Conservation (phyloP, 2,797 vertebrate species). For the Erpetoichthys calabaricus region DNA sequence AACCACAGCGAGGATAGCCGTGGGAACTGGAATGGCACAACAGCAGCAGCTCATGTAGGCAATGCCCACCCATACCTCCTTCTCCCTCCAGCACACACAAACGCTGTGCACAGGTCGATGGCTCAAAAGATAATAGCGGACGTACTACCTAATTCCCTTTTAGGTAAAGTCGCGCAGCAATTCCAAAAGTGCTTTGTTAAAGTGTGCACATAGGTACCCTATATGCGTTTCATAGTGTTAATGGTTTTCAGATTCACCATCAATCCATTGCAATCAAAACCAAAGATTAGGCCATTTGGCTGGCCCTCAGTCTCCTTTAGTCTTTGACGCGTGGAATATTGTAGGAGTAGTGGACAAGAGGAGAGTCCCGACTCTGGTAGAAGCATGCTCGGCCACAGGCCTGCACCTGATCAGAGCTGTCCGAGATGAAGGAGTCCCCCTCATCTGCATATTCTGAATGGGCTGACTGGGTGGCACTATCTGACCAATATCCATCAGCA, state of each 20-base stretch:
- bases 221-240: conserved; percentile 29
- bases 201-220: conserved; percentile 33
- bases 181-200: conserved; percentile 65
- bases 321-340: conserved; percentile 80
- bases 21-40: conserved; percentile 16
- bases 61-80: neutral
- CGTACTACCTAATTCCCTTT: conserved; percentile 56
- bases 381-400: conserved; percentile 88
- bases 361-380: conserved; percentile 85
- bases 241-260: conserved; percentile 24
- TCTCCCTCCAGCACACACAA: no score
- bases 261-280: conserved; percentile 14
- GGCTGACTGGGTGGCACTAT: conserved; percentile 72
- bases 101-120: conserved; percentile 32
- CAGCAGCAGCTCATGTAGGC: conserved; percentile 26
- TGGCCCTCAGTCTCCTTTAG: conserved; percentile 33
- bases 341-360: conserved; percentile 84
- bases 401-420: conserved; percentile 94
- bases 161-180: conserved; percentile 38
- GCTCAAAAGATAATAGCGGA: conserved; percentile 38
- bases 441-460: conserved; percentile 89
- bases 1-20: neutral
- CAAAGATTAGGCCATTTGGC: neutral
- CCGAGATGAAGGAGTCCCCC: conserved; percentile 89
- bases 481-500: conserved; percentile 72